These are phyloP conservation scores for Sinocyclocheilus grahami DNA, from an alignment of 2,113 vertebrate species.

Conservation along the genomic window DNA sequence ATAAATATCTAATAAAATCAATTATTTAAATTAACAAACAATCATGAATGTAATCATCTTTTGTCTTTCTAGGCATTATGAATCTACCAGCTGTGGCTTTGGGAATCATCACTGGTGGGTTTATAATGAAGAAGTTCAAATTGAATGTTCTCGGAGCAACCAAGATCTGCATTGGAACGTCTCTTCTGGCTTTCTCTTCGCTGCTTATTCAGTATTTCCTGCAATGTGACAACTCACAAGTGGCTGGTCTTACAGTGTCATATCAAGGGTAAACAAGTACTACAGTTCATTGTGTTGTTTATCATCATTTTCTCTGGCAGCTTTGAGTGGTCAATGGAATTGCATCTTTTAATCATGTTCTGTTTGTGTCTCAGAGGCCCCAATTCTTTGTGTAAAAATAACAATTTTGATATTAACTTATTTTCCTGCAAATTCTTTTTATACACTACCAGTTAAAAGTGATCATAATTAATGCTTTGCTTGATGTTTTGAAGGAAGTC, in stretches of 20 bases:
- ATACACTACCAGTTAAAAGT: too few relatives aligned
- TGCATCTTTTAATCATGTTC: too few relatives aligned
- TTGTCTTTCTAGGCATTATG: constrained; percentile 77
- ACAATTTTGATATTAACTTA: too few relatives aligned
- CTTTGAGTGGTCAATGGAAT: background rate
- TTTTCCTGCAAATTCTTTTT: too few relatives aligned
- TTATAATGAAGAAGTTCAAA: constrained; percentile 87
- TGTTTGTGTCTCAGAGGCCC: too few relatives aligned
- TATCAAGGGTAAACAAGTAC: constrained; percentile 83
- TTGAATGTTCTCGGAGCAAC: constrained; percentile 82
- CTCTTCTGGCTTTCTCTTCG: constrained; percentile 75
- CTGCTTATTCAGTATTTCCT: constrained; percentile 77
- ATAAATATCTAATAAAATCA: too few relatives aligned
- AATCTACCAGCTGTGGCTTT: constrained; percentile 92
- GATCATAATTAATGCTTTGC: too few relatives aligned
- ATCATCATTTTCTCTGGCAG: background rate
- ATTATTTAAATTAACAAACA: too few relatives aligned
- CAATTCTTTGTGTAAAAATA: too few relatives aligned
- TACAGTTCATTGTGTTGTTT: background rate
- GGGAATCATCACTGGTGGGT: constrained; percentile 89
- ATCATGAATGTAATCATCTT: background rate
- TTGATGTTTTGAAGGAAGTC: too few relatives aligned
- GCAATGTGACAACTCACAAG: constrained; percentile 83
- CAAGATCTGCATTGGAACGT: constrained; percentile 73
- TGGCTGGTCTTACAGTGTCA: constrained; percentile 86